A percentile compares a stretch with the other conserved stretches of the same genome.
Evolutionary conservation across 2,797 vertebrate species (phyloP).

Genomic region (Myotis findleyi): DNA sequence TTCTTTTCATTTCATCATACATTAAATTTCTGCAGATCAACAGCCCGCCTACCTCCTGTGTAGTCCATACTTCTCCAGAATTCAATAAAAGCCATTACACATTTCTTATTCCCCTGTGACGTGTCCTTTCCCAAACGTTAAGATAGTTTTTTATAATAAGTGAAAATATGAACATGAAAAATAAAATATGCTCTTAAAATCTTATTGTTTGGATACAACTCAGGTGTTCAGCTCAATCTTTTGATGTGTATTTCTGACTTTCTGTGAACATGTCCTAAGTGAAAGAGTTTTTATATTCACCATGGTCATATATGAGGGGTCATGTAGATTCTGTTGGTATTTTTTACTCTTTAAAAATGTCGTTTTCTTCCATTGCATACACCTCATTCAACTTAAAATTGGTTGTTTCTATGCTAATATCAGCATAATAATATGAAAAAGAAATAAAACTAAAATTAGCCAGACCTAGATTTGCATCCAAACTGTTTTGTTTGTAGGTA

Average conservation of each 20-base stretch:
- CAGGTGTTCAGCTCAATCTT: neutral
- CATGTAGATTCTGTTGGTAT: neutral
- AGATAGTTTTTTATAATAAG: slow-evolving; percentile 12
- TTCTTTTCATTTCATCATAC: neutral
- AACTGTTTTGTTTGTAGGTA: neutral
- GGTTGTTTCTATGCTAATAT: slow-evolving; percentile 22
- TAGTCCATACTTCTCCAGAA: neutral
- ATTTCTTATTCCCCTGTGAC: neutral
- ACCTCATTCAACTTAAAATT: slow-evolving; percentile 17
- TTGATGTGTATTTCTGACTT: neutral
- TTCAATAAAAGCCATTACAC: neutral
- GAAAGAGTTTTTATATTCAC: neutral
- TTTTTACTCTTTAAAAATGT: slow-evolving; percentile 19
- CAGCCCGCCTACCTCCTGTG: neutral
- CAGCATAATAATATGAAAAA: slow-evolving; percentile 3
- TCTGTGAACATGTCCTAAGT: neutral
- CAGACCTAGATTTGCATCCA: neutral
- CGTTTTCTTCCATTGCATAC: slow-evolving; percentile 20
- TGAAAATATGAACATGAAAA: neutral
- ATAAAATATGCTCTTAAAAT: neutral
- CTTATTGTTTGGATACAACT: neutral
- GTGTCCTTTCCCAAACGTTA: neutral
- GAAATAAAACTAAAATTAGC: slow-evolving; percentile 18
- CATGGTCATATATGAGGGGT: neutral
- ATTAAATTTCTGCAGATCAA: neutral